These are phyloP conservation scores for Aphrocallistes beatrix DNA, from an alignment of 37 sponge, comb jelly and placozoan species.

Conservation along the genomic window DNA sequence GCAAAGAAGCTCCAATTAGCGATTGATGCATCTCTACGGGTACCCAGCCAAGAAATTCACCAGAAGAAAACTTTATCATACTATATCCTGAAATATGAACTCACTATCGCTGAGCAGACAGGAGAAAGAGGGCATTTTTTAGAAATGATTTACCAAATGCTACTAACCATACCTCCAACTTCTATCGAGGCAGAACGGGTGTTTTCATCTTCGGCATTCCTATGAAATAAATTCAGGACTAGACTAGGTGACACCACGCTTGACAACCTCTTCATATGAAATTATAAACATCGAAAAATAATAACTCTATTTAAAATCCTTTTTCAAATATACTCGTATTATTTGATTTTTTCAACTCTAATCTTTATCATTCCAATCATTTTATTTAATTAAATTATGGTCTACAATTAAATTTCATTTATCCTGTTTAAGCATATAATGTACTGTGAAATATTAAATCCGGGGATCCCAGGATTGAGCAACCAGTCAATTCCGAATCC, in stretches of 20 bases:
- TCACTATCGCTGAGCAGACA: not conserved
- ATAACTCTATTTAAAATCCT: no score
- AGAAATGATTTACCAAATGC: not conserved
- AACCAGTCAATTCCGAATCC: no score
- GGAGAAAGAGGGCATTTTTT: not conserved
- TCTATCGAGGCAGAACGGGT: not conserved
- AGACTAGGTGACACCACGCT: not conserved
- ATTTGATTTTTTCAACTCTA: no score
- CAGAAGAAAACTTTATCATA: not conserved
- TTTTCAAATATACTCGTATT: no score
- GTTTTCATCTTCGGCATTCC: not conserved
- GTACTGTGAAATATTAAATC: no score
- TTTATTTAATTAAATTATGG: no score
- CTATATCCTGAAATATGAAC: not conserved
- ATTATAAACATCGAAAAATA: no score
- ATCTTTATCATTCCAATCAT: no score
- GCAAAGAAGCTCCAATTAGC: not conserved
- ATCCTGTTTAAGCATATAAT: no score
- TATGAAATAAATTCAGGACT: not conserved
- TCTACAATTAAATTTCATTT: no score
- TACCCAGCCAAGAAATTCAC: not conserved
- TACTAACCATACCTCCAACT: not conserved
- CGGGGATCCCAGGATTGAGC: no score
- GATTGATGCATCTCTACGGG: not conserved
- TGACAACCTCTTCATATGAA: no score